Evolutionary conservation across 2,113 vertebrate species (phyloP), one percentile per base, ranked within the genome.

Genomic region (Oreotragus oreotragus): DNA sequence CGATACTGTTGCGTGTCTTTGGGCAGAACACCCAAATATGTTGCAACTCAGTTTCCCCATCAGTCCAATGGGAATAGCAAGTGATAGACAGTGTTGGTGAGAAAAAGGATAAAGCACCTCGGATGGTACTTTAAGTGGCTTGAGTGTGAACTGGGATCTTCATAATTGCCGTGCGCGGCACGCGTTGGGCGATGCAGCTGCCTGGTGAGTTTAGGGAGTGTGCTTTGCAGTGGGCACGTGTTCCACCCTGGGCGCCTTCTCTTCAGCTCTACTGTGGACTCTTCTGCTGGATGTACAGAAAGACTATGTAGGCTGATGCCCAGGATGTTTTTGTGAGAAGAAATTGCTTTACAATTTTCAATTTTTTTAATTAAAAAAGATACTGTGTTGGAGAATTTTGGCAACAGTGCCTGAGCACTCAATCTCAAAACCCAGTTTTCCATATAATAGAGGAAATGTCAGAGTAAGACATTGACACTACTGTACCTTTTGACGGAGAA

Each of bases 81-180:
- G 21, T 57, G 28, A 14, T 45, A 57, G 36, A 9, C 83, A 30
- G 4, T 14, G 19, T 60, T 30, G 9, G 11, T 76, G 4, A 66
- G 47, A 27, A 43, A 76, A 43, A 11, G 11, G 17, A 9, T 28
- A 15, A 66, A 84, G 60, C 14, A 16, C 36, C 57, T 76, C 45
- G 0, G 21, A 43, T 2, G 15, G n/a, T 62, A 12, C 7, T 11
- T 17, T 28, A 36, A 51, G 27, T 12, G 16, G 30, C 36, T n/a
- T 45, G 30, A 66, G 9, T 6, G 2, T 21, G 73, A 43, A 12
- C 25, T 13, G 60, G 58, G 23, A 6, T 30, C 21, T n/a, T 53
- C 19, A 9, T 28, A 28, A 39, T 30, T 23, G 4, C 5, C 7
- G 0, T 77, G 49, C 25, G 2, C 3, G 45, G 7, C 23, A 5